These are phyloP conservation scores for Tapera naevia DNA, from an alignment of 2,797 vertebrate genomes.

Conservation along the genomic window DNA sequence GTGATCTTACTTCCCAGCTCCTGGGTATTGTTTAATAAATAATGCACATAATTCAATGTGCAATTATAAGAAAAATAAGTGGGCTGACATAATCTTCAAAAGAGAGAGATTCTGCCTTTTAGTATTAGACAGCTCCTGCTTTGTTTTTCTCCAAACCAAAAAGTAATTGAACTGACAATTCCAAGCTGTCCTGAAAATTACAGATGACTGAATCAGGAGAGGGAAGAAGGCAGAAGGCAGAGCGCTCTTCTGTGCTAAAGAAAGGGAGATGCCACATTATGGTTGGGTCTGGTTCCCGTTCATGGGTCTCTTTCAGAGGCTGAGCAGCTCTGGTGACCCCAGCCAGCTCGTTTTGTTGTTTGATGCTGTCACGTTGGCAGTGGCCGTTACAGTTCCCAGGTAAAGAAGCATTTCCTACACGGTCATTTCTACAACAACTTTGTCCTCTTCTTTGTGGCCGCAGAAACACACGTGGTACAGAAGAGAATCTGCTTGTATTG, in stretches of 20 bases:
- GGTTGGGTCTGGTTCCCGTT: slow-evolving; percentile 7
- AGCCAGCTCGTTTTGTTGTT: neutral
- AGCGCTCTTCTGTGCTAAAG: slow-evolving; percentile 37
- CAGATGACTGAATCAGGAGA: slow-evolving; percentile 40
- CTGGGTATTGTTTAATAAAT: neutral
- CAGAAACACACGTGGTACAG: slow-evolving; percentile 38
- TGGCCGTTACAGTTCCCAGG: neutral
- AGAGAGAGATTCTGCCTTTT: slow-evolving; percentile 9
- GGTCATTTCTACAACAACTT: slow-evolving; percentile 7
- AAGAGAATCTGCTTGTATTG: slow-evolving; percentile 3
- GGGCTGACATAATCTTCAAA: neutral
- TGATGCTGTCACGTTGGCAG: neutral
- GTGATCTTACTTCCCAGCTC: neutral
- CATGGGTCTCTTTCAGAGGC: neutral
- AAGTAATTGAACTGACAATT: slow-evolving; percentile 54
- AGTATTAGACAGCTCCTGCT: slow-evolving; percentile 24
- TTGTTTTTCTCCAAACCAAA: slow-evolving; percentile 41
- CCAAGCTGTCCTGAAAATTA: slow-evolving; percentile 45
- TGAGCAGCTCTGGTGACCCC: neutral
- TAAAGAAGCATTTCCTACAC: neutral
- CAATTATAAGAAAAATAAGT: neutral
- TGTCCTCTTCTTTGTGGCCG: slow-evolving; percentile 33
- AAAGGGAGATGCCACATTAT: neutral
- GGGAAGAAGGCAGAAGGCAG: slow-evolving; percentile 45
- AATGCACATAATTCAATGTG: neutral